phyloP scores from a whole-genome alignment of 2,797 vertebrate species.

The Merluccius polli region DNA sequence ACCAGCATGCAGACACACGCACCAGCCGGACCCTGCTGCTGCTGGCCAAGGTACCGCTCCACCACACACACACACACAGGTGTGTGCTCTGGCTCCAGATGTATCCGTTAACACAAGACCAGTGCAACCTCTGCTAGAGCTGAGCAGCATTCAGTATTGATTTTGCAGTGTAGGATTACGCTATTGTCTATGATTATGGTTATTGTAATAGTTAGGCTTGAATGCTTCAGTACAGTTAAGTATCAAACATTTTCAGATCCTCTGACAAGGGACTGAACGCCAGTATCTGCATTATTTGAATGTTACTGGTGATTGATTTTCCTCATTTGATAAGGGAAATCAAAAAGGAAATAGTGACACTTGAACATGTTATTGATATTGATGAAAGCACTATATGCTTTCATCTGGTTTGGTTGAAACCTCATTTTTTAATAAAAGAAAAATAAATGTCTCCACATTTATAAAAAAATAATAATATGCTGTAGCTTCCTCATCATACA shows the following conservation, averaged over 20 bases:
- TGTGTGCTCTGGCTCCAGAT: neutral
- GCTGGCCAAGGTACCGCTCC: slow-evolving; percentile 81
- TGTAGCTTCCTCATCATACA: neutral
- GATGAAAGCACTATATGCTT: neutral
- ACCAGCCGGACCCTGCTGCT: slow-evolving; percentile 84
- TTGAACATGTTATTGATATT: neutral
- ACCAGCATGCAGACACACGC: slow-evolving; percentile 84
- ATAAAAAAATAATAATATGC: neutral
- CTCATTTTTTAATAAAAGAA: neutral
- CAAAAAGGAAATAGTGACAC: neutral
- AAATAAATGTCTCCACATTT: too few relatives aligned
- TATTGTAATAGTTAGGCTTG: neutral
- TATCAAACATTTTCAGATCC: too few relatives aligned
- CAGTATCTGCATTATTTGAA: neutral
- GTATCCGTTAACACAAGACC: neutral
- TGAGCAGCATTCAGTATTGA: neutral
- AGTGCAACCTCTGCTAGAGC: neutral
- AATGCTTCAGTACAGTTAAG: neutral
- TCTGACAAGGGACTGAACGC: neutral
- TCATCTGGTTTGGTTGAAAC: neutral
- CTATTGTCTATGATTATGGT: neutral
- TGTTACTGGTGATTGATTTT: neutral
- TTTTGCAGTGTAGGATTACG: neutral
- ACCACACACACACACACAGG: neutral
- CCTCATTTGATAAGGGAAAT: neutral